A percentile compares a stretch with the other conserved stretches of the same genome.
These are phyloP conservation scores for Pentamera pediparva DNA, from an alignment of 53 echinoderm and acorn worm species.

Conservation along the genomic window DNA sequence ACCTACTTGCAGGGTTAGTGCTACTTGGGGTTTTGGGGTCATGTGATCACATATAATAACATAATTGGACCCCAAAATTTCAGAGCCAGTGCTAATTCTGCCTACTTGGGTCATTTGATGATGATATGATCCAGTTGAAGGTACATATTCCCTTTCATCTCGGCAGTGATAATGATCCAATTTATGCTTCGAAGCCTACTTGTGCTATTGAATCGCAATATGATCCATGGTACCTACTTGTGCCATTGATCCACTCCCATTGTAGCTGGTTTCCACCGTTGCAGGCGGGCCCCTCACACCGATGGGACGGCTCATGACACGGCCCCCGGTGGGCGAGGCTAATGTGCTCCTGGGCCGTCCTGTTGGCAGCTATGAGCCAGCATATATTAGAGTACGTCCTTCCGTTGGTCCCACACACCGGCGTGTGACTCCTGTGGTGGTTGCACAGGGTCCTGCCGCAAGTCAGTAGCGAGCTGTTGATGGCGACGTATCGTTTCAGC, in stretches of 20 bases:
- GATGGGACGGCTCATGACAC: not conserved
- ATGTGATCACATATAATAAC: too few species aligned
- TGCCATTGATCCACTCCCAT: conserved; percentile 2
- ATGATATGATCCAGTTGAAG: too few species aligned
- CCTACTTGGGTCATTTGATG: too few species aligned
- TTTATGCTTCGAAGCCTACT: too few species aligned
- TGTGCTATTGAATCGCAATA: too few species aligned
- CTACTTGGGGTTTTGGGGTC: too few species aligned
- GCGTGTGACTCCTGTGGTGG: not conserved
- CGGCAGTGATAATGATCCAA: too few species aligned
- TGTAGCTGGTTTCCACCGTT: not conserved
- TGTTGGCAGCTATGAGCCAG: not conserved
- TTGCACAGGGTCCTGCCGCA: not conserved
- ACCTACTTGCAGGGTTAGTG: too few species aligned
- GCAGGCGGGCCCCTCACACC: conserved; percentile 1
- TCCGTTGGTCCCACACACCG: conserved; percentile 28
- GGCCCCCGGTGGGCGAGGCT: conserved; percentile 37
- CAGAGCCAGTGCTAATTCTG: too few species aligned
- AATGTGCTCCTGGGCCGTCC: not conserved
- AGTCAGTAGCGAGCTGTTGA: not conserved
- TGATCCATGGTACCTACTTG: conserved; percentile 14
- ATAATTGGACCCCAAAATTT: too few species aligned
- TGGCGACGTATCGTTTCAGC: not conserved
- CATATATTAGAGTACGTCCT: not conserved
- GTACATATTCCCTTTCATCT: too few species aligned